phyloP scores from a whole-genome alignment of 2,113 vertebrate genomes.

The Bombycilla garrulus region DNA sequence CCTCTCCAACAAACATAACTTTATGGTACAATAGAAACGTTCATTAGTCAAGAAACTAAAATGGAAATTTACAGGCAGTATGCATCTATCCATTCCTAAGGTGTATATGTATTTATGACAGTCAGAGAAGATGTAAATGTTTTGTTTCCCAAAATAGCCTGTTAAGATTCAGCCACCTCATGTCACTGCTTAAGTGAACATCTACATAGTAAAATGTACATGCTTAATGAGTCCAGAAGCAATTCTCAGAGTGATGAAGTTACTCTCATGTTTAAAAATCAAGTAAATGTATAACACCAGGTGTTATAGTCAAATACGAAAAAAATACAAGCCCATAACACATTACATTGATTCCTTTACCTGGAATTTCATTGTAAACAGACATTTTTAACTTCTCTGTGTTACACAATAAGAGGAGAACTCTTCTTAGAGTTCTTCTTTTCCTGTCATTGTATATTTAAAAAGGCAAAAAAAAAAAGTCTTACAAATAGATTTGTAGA shows the following conservation, averaged over 20 bases:
- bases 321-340: not conserved
- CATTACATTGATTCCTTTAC: not conserved
- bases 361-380: not conserved
- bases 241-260: not conserved
- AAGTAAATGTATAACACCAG: not conserved
- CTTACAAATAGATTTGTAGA: not conserved
- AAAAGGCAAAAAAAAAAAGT: not conserved
- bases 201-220: not conserved
- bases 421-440: not conserved
- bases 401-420: not conserved
- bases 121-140: not conserved
- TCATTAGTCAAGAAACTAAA: not conserved
- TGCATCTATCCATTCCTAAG: not conserved
- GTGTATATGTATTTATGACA: not conserved
- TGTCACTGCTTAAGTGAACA: rapidly evolving
- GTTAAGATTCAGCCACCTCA: not conserved
- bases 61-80: not conserved
- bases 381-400: not conserved
- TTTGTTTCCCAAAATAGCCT: not conserved
- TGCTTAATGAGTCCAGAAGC: not conserved
- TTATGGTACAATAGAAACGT: not conserved
- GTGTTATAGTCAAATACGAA: not conserved
- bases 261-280: not conserved
- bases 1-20: not conserved
- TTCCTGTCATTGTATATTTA: not conserved